A percentile compares a stretch with the other conserved stretches of the same genome.
Conservation (phyloP, 2,797 vertebrate genomes). For the Ispidina picta region DNA sequence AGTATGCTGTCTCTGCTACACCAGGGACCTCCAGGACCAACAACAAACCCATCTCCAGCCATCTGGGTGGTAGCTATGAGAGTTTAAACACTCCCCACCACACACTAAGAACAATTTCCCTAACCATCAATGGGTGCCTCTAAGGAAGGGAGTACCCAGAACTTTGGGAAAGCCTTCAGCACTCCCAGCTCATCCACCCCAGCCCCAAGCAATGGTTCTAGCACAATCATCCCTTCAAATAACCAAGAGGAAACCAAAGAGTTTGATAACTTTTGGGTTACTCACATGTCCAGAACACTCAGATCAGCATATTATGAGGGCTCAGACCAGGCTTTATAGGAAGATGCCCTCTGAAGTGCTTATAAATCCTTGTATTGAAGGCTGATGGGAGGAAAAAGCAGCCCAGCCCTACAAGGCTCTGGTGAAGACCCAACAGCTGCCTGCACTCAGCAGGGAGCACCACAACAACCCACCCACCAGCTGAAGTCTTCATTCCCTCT, state of each 20-base stretch:
- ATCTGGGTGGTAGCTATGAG: neutral
- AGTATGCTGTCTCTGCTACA: neutral
- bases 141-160: neutral
- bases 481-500: rapidly evolving
- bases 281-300: rapidly evolving
- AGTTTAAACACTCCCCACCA: neutral
- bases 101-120: neutral
- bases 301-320: rapidly evolving
- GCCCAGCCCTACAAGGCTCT: rapidly evolving
- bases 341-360: rapidly evolving
- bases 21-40: neutral
- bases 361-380: rapidly evolving
- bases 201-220: rapidly evolving
- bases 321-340: rapidly evolving
- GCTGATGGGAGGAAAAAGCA: rapidly evolving
- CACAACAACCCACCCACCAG: rapidly evolving
- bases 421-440: neutral
- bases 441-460: rapidly evolving
- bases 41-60: rapidly evolving
- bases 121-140: rapidly evolving
- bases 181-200: neutral
- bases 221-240: rapidly evolving
- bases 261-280: rapidly evolving
- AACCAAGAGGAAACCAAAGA: rapidly evolving
- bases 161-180: neutral